A percentile compares a stretch with the other conserved stretches of the same genome.
phyloP scores from a whole-genome alignment of 37 sponge, comb jelly and placozoan species.

The Oopsacas minuta region DNA sequence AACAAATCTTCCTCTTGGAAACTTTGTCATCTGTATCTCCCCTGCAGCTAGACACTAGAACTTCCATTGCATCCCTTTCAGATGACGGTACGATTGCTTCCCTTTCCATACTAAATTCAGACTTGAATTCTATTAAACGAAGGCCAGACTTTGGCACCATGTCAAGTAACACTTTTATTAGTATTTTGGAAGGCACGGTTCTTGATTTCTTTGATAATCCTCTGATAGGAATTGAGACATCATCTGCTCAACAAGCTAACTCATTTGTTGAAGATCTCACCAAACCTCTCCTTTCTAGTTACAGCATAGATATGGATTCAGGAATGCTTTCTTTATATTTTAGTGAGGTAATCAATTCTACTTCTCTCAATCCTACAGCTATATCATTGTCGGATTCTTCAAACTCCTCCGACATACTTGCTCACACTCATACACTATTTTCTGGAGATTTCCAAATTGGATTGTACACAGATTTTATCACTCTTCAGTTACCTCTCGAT shows the following conservation, averaged over 20 bases:
- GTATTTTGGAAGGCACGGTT: constrained; percentile 33
- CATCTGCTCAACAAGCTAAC: neutral
- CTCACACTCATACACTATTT: constrained; percentile 34
- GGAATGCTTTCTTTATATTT: constrained; percentile 56
- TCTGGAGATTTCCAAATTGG: neutral
- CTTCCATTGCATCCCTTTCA: neutral
- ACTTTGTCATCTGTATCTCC: neutral
- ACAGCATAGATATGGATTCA: constrained; percentile 52
- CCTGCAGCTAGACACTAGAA: neutral
- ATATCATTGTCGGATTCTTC: constrained; percentile 45
- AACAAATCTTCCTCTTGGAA: constrained; percentile 30
- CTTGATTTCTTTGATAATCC: constrained; percentile 45
- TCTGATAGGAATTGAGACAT: neutral
- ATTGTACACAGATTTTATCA: neutral
- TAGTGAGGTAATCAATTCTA: constrained; percentile 54
- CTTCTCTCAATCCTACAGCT: constrained; percentile 49
- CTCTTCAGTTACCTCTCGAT: neutral
- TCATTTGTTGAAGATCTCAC: constrained; percentile 30
- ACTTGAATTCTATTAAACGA: constrained; percentile 50
- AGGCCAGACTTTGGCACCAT: constrained; percentile 41
- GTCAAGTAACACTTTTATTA: constrained; percentile 43
- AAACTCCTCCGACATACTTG: constrained; percentile 20
- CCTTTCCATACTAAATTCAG: constrained; percentile 33
- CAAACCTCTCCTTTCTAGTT: constrained; percentile 50
- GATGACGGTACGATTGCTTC: constrained; percentile 25